phyloP scores from a whole-genome alignment of 2,888 invertebrate genomes.

The Perizoma flavofasciatum region DNA sequence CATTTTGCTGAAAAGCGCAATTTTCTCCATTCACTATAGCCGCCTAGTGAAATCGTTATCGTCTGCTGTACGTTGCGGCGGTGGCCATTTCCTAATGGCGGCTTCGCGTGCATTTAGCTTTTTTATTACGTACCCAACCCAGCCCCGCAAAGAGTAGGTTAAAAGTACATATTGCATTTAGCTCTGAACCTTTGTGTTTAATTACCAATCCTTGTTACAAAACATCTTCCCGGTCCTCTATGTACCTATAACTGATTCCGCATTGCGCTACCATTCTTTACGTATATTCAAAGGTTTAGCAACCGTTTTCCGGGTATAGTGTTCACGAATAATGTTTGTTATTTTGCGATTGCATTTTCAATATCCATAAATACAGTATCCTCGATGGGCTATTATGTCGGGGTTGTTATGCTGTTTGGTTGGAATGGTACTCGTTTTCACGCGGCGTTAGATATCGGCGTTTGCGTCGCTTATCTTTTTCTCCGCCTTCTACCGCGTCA shows the following conservation, averaged over 20 bases:
- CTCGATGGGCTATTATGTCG: constrained; percentile 53
- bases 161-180: constrained; percentile 45
- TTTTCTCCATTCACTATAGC: constrained; percentile 77
- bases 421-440: constrained; percentile 34
- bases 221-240: constrained; percentile 25
- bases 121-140: constrained; percentile 60
- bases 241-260: constrained; percentile 24
- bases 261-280: constrained; percentile 26
- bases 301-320: constrained; percentile 26
- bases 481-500: constrained; percentile 48
- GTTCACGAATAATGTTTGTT: constrained; percentile 42
- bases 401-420: constrained; percentile 46
- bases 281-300: constrained; percentile 16
- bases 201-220: constrained; percentile 29
- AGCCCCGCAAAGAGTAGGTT: constrained; percentile 33
- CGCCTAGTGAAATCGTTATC: constrained; percentile 78
- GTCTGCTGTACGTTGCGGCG: constrained; percentile 62
- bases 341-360: constrained; percentile 51
- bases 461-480: constrained; percentile 33
- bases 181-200: constrained; percentile 42
- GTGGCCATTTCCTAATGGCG: constrained; percentile 79
- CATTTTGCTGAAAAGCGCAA: constrained; percentile 80
- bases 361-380: constrained; percentile 56
- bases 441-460: constrained; percentile 29
- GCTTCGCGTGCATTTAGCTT: constrained; percentile 76